Evolutionary conservation across 1,140 invertebrate species (phyloP), one percentile per base, ranked within the genome.

Genomic region (Formica exsecta): DNA sequence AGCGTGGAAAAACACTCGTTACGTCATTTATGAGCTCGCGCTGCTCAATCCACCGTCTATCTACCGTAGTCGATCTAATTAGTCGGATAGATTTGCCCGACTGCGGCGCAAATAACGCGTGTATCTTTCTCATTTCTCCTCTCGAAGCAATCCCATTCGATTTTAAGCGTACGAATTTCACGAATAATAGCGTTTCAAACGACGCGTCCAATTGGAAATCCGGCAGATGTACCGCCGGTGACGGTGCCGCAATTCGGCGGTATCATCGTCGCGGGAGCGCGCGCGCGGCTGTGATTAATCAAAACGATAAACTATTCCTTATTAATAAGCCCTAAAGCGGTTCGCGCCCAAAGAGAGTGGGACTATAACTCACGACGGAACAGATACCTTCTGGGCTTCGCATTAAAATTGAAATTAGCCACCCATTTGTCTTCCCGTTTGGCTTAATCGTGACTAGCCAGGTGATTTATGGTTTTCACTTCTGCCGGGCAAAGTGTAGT

Each of bases 401-500:
- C 86, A 88, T 89, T 89, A 91, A 89, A 91, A 91, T 89, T 88
- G 91, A 92, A 92, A 92, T 92, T 92, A 92, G 91, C 90, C 86
- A 91, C 70, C 86, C 91, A 91, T 92, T 92, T 89, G 92, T 92
- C 90, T 91, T 88, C 80, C 74, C 70, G 85, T 89, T 89, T 71
- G 71, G 90, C 83, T 91, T 91, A 92, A 92, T 91, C 91, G 86
- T 86, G 90, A 91, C 86, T 80, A 81, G 86, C 76, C 54, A 61
- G 75, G 83, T 92, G 91, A 92, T 92, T 92, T 92, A 92, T 92
- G 89, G 76, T 89, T 86, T 73, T 80, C 84, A 84, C 71, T 86
- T 88, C 85, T 86, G 54, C 70, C 64, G 66, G 54, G 79, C 88
- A 86, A 86, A 89, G 85, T 84, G 77, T 84, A 74, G 76, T 81